Evolutionary conservation across 2,888 invertebrate species (phyloP), one percentile per base, ranked within the genome.

Genomic region (Eilema sororculum): DNA sequence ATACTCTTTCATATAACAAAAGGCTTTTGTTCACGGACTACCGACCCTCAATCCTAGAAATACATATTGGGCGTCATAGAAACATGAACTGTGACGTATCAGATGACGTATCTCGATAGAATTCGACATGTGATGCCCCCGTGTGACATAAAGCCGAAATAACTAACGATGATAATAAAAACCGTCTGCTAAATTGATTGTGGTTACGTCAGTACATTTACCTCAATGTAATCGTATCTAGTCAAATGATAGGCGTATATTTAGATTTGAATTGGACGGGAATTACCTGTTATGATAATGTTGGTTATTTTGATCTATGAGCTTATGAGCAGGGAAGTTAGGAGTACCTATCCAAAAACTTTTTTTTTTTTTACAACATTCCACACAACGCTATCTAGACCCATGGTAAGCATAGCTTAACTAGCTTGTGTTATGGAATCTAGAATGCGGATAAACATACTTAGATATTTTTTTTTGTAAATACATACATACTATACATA

Each of bases 41-140:
- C 52, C 61, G 56, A 25, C 37, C 59, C 68, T 52, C 46, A 59
- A 58, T 58, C 57, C 24, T 52, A 22, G n/a, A 64, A 28, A 56
- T 41, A 65, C 30, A 24, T 30, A 60, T 24, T 33, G 4, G 4
- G 52, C 69, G 52, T 61, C 65, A 61, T 57, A 30, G 64, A 22
- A 56, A 56, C 20, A 22, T 37, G 46, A n/a, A 20, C 24, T 2
- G 57, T 69, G 28, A 62, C 66, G 69, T 57, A 10, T 24, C 46
- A 66, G 28, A 64, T 30, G 65, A 37, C 20, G 41, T 13, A 9
- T 0, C 10, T n/a, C 25, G 20, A 52, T 61, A 9, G 20, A 46
- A 30, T 52, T 56, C 24, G 59, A 52, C 59, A 69, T 37, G 37
- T 57, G 37, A 68, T 62, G 37, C 24, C n/a, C 20, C 20, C 24